phyloP scores from a whole-genome alignment of 2,888 invertebrate genomes.

The Drosophila formosana region DNA sequence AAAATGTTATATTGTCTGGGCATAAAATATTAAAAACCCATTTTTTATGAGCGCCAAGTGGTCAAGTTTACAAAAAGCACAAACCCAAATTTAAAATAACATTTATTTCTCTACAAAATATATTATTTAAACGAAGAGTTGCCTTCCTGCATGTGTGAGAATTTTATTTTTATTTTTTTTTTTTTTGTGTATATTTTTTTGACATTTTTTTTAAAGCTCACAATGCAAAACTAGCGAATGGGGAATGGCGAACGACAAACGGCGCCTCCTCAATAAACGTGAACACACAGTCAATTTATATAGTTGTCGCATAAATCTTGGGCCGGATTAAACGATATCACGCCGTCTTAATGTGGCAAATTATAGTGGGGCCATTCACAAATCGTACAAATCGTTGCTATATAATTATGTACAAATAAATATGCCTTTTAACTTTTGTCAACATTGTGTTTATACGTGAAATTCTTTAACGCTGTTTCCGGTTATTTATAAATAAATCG shows the following conservation, averaged over 20 bases:
- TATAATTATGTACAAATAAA: constrained; percentile 56
- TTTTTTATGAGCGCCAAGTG: constrained; percentile 77
- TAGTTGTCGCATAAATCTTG: constrained; percentile 61
- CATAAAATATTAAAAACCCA: constrained; percentile 67
- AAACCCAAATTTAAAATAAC: constrained; percentile 43
- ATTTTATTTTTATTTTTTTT: not conserved
- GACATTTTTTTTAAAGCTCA: constrained; percentile 19
- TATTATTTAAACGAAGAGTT: constrained; percentile 22
- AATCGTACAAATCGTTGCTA: constrained; percentile 62
- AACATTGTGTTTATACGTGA: constrained; percentile 7
- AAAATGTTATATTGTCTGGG: constrained; percentile 62
- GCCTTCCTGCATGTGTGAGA: not conserved
- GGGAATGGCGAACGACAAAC: constrained; percentile 41
- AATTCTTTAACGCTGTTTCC: constrained; percentile 31
- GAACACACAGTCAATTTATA: constrained; percentile 35
- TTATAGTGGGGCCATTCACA: constrained; percentile 52
- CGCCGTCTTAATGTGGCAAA: constrained; percentile 48
- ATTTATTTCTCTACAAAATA: constrained; percentile 34
- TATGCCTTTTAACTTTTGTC: constrained; percentile 1
- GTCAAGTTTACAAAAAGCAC: constrained; percentile 59
- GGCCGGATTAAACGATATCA: constrained; percentile 46
- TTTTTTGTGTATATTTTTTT: not conserved
- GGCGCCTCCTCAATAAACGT: constrained; percentile 51
- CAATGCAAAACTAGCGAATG: constrained; percentile 32
- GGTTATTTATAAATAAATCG: constrained; percentile 35